phyloP scores from a whole-genome alignment of 2,797 vertebrate species.

The Phyllotis vaccarum region DNA sequence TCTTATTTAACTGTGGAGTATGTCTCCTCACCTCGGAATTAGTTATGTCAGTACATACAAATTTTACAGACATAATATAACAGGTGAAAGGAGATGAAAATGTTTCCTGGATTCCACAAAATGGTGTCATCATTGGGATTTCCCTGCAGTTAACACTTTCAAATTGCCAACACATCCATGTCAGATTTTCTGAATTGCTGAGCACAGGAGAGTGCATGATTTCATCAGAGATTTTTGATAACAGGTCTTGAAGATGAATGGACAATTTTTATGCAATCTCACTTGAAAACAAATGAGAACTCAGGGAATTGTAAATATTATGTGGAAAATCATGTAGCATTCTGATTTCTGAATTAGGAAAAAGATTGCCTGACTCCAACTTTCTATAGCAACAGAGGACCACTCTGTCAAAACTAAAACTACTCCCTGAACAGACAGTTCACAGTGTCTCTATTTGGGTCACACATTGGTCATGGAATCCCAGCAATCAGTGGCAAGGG shows the following conservation, averaged over 20 bases:
- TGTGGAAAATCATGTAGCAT: background rate
- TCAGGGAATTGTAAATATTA: constrained; percentile 12
- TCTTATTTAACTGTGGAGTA: background rate
- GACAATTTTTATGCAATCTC: background rate
- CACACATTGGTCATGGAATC: constrained; percentile 15
- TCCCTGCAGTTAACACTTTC: background rate
- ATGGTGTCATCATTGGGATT: background rate
- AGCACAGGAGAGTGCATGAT: background rate
- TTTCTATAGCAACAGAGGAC: background rate
- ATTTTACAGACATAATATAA: background rate
- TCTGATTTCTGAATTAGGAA: background rate
- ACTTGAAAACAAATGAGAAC: constrained; percentile 57
- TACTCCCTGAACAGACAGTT: constrained; percentile 13
- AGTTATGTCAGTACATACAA: background rate
- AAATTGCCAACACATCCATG: background rate
- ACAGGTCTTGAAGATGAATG: background rate
- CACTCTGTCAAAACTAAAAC: constrained; percentile 9
- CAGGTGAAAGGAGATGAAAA: no score
- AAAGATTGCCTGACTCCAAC: background rate
- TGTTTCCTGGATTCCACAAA: constrained; percentile 23
- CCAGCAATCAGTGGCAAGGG: constrained; percentile 19
- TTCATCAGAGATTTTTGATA: constrained; percentile 5
- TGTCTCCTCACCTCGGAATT: background rate
- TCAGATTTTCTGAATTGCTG: constrained; percentile 26
- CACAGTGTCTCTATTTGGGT: constrained; percentile 11